A percentile compares a stretch with the other conserved stretches of the same genome.
phyloP scores from a whole-genome alignment of 2,797 vertebrate species.

The Enteromius radiatus region DNA sequence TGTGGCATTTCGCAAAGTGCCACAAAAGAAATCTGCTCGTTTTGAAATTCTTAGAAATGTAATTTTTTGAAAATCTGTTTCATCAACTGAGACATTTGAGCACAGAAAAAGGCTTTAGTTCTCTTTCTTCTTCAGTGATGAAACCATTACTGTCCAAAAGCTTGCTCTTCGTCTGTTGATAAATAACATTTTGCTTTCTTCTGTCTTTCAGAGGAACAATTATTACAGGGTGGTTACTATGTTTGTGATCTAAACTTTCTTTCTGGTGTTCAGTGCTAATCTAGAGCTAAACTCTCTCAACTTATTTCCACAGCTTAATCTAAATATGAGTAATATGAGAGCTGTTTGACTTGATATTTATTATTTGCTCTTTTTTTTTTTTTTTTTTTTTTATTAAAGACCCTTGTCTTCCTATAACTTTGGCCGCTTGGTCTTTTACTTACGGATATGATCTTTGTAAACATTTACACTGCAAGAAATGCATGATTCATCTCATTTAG shows the following conservation, averaged over 20 bases:
- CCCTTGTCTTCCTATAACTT: background rate
- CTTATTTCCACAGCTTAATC: background rate
- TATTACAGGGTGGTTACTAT: constrained; percentile 13
- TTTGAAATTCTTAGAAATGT: constrained; percentile 3
- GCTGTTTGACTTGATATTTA: background rate
- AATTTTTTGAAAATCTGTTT: background rate
- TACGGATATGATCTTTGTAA: constrained; percentile 7
- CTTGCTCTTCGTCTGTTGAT: constrained; percentile 2
- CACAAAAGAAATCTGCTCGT: constrained; percentile 31
- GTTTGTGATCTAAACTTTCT: background rate
- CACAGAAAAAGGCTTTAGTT: constrained; percentile 11
- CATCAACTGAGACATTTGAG: background rate
- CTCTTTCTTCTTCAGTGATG: background rate
- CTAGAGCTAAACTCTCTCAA: background rate
- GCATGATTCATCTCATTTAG: background rate
- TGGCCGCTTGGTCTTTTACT: background rate
- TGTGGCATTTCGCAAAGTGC: constrained; percentile 46
- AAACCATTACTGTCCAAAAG: constrained; percentile 6
- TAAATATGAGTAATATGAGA: background rate
- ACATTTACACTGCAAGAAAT: constrained; percentile 3
- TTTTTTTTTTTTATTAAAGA: background rate
- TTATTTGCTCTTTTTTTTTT: background rate
- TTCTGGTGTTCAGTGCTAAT: background rate
- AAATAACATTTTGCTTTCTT: background rate
- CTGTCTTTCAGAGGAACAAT: constrained; percentile 13